Evolutionary conservation across 2,888 invertebrate genomes (phyloP).

Genomic region (Drosophila niveifrons): DNA sequence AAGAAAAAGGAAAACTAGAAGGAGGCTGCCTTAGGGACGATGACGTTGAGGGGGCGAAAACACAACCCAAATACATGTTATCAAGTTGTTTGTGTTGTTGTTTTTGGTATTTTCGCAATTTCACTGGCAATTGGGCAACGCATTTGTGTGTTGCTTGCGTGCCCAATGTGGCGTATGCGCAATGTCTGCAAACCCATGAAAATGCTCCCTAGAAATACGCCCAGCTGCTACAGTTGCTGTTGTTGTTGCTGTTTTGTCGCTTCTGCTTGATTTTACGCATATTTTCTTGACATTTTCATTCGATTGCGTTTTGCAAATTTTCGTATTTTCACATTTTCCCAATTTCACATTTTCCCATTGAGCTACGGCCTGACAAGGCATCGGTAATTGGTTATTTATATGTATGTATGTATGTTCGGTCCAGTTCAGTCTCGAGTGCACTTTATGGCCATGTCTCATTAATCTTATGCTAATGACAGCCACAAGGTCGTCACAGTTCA

Average conservation of each 20-base stretch:
- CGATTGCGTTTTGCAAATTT: constrained; percentile 33
- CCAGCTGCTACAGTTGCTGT: constrained; percentile 20
- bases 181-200: constrained; percentile 56
- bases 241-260: constrained; percentile 12
- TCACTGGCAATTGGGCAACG: constrained; percentile 63
- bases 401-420: constrained; percentile 32
- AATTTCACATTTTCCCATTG: constrained; percentile 23
- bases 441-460: constrained; percentile 33
- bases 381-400: constrained; percentile 61
- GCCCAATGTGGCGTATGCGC: constrained; percentile 75
- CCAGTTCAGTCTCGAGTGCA: constrained; percentile 30
- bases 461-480: constrained; percentile 61
- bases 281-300: constrained; percentile 63
- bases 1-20: neutral
- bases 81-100: neutral
- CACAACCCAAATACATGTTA: constrained; percentile 15
- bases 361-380: constrained; percentile 25
- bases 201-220: constrained; percentile 32
- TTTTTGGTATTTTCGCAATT: constrained; percentile 48
- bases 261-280: constrained; percentile 34
- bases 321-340: constrained; percentile 5
- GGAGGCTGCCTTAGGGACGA: constrained; percentile 44
- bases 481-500: constrained; percentile 54
- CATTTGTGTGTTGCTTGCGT: constrained; percentile 32
- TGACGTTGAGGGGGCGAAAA: constrained; percentile 25